A percentile compares a stretch with the other conserved stretches of the same genome.
Conservation (phyloP, 2,113 vertebrate genomes). For the Trochalopteron elliotii region DNA sequence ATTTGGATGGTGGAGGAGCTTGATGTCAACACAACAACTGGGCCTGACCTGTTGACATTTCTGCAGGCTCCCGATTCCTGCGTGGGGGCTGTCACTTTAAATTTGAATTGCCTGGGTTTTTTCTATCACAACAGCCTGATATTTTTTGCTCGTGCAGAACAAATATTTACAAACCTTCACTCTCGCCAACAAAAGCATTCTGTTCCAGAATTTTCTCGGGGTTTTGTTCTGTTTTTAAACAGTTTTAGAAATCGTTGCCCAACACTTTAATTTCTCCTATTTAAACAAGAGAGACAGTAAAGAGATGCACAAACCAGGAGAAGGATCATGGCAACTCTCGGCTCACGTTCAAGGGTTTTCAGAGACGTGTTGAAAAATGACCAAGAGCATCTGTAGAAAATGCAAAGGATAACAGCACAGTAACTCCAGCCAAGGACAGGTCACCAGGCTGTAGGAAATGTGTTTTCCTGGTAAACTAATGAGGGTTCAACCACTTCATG, state of each 20-base stretch:
- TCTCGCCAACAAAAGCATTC: slow-evolving; percentile 32
- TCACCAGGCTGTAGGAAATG: background rate
- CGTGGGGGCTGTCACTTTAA: background rate
- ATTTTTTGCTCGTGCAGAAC: background rate
- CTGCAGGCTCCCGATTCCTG: accelerated
- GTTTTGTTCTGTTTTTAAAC: background rate
- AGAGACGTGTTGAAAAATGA: accelerated
- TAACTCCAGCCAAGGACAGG: slow-evolving; percentile 1
- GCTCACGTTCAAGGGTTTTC: background rate
- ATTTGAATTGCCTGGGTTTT: background rate
- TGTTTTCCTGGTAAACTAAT: background rate
- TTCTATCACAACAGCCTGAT: background rate
- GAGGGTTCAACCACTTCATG: background rate
- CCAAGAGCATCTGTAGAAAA: background rate
- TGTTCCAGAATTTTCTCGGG: slow-evolving; percentile 10
- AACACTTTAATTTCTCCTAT: background rate
- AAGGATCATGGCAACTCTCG: background rate
- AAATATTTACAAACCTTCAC: slow-evolving; percentile 37
- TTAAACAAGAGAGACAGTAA: background rate
- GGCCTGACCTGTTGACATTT: background rate
- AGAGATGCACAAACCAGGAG: background rate
- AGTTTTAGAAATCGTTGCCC: background rate
- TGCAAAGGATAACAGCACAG: background rate
- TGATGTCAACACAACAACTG: background rate
- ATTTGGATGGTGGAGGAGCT: background rate